Base-by-base conservation (phyloP, 2,113 vertebrate species). In the Corynorhinus townsendii region DNA sequence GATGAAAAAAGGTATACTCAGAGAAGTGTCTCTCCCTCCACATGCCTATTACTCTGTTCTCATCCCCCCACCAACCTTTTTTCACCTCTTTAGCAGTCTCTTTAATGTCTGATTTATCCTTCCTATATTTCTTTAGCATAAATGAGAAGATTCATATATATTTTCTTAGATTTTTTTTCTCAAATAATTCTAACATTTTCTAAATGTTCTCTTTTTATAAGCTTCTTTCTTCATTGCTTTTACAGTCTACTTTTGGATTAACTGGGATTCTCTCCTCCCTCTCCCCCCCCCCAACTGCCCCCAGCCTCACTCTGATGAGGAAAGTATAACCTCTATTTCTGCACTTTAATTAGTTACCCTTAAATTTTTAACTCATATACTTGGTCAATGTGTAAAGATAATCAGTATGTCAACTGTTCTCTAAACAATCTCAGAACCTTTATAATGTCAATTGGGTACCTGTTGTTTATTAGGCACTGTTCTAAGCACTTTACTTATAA, bases 71-170 rank as follows among this genome's bases (percentile, higher is more conserved):
- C 16, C 19, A 40, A 73, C 30, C 3, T 71, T 71, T 80, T 38
- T 45, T 11, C 11, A 24, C 2, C 33, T 7, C 4, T 76, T 89
- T 77, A 22, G 16, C 20, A 45, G 40, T 8, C 69, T 84, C 45
- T 94, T 94, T 84, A 76, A 92, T 69, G 83, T 88, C 56, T 91
- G 19, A 19, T 69, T 94, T 77, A 76, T 19, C 56, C 17, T 84
- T 47, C 16, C 10, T 47, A 24, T 59, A 59, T 59, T 59, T 59
- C 56, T 59, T 26, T 26, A 71, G 45, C 11, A 52, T 77, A 92
- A 88, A 69, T 35, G 28, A 83, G 10, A 5, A 20, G 12, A 92
- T 49, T 86, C 59, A 69, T 15, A 24, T 62, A 10, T 90, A 64
- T 52, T 81, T 89, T 84, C 40, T 76, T 68, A 47, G 22, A 69